These are phyloP conservation scores for Fistularia commersonii DNA, from an alignment of 2,797 vertebrate species.

Conservation along the genomic window DNA sequence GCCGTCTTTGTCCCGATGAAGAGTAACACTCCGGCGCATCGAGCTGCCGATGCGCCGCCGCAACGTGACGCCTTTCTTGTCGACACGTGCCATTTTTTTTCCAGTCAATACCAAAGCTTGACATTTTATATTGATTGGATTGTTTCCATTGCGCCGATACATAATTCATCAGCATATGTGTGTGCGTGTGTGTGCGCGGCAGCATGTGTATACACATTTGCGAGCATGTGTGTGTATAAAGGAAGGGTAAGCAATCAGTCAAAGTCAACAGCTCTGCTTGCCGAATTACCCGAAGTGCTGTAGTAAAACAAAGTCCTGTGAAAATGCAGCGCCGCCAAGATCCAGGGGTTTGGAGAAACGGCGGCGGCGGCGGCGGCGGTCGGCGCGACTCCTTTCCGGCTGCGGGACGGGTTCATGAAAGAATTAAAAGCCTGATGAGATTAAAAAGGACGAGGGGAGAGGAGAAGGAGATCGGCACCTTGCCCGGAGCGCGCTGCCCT, in stretches of 20 bases:
- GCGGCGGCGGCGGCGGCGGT: neutral
- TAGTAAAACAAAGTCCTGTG: constrained; percentile 11
- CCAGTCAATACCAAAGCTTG: constrained; percentile 33
- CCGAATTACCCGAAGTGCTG: constrained; percentile 20
- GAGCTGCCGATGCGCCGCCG: too few species aligned
- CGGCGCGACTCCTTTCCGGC: constrained; percentile 1
- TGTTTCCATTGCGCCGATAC: constrained; percentile 40
- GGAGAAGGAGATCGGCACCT: constrained; percentile 23
- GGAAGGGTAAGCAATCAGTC: constrained; percentile 37
- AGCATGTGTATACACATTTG: neutral
- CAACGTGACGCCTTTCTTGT: too few species aligned
- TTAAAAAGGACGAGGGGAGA: constrained; percentile 55
- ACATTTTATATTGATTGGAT: constrained; percentile 56
- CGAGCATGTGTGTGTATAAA: constrained; percentile 4
- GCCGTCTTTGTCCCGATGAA: too few species aligned
- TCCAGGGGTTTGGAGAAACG: constrained; percentile 6
- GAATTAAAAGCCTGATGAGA: constrained; percentile 63
- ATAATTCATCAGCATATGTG: constrained; percentile 39
- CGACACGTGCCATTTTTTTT: neutral
- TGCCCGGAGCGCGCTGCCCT: constrained; percentile 40
- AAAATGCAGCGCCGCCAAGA: constrained; percentile 3
- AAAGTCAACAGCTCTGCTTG: constrained; percentile 40
- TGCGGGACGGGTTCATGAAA: constrained; percentile 54
- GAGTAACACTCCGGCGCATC: too few species aligned
- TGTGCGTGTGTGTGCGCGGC: neutral